Percentiles rank a stretch among this genome's conserved stretches.
Conservation (phyloP, 2,888 invertebrate species). For the Yponomeuta cagnagella region DNA sequence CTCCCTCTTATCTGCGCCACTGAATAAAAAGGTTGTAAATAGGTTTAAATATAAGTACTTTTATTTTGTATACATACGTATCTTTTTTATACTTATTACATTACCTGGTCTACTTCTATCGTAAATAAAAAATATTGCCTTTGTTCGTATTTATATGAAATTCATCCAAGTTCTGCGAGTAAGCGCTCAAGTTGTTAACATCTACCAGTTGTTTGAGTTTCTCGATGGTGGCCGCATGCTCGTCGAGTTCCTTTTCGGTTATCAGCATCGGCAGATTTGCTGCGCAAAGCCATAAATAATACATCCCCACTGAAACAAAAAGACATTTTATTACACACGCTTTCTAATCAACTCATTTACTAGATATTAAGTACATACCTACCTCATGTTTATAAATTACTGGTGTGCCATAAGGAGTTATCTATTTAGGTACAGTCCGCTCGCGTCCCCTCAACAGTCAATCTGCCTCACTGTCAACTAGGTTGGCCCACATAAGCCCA, state of each 20-base stretch:
- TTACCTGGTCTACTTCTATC: not conserved
- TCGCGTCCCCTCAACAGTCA: no score
- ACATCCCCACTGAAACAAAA: conserved; percentile 56
- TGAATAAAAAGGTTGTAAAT: no score
- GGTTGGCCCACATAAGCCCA: no score
- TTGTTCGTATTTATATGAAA: conserved; percentile 20
- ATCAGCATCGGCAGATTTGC: conserved; percentile 58
- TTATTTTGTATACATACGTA: no score
- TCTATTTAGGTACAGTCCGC: no score
- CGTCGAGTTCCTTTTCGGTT: conserved; percentile 57
- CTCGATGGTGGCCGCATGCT: conserved; percentile 49
- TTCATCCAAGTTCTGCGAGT: conserved; percentile 24
- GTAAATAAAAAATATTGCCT: not conserved
- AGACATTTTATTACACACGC: not conserved
- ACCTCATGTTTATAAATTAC: not conserved
- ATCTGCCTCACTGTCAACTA: no score
- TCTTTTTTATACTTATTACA: not conserved
- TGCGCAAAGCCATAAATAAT: conserved; percentile 63
- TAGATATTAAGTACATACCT: not conserved
- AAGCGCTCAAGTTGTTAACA: conserved; percentile 27
- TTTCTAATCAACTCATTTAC: no score
- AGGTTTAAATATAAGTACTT: no score
- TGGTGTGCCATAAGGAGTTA: no score
- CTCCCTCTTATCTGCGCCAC: no score
- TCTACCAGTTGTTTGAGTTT: conserved; percentile 47